Conservation (phyloP, 2,113 vertebrate species). For the Rostratula benghalensis region DNA sequence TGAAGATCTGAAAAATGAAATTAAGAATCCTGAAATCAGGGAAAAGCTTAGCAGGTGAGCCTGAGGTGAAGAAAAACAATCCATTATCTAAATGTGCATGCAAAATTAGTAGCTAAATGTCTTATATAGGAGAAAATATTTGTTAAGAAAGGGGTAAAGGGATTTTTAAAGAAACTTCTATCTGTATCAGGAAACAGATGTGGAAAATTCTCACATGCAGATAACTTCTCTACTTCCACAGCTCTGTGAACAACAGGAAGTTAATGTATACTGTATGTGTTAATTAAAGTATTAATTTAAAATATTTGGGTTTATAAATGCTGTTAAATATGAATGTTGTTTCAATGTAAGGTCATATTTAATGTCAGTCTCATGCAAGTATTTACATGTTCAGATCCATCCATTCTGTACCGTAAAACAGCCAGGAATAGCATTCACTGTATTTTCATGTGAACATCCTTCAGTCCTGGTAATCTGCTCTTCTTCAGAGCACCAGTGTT, state of each 20-base stretch:
- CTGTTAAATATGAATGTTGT: background rate
- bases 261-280: background rate
- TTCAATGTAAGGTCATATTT: background rate
- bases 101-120: background rate
- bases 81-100: constrained; percentile 35
- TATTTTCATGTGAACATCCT: background rate
- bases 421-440: rapidly evolving
- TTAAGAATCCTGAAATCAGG: constrained; percentile 87
- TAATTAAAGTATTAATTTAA: background rate
- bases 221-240: background rate
- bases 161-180: background rate
- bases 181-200: background rate
- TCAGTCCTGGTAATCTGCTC: background rate
- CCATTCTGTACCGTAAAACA: background rate
- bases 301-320: background rate
- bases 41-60: constrained; percentile 91
- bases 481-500: background rate
- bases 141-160: background rate
- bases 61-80: constrained; percentile 33
- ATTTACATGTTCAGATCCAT: background rate
- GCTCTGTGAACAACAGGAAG: background rate
- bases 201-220: background rate
- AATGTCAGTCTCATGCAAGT: background rate
- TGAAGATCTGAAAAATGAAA: constrained; percentile 94
- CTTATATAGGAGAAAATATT: background rate